Evolutionary conservation across 2,113 vertebrate genomes (phyloP).

Genomic region (Laterallus jamaicensis): DNA sequence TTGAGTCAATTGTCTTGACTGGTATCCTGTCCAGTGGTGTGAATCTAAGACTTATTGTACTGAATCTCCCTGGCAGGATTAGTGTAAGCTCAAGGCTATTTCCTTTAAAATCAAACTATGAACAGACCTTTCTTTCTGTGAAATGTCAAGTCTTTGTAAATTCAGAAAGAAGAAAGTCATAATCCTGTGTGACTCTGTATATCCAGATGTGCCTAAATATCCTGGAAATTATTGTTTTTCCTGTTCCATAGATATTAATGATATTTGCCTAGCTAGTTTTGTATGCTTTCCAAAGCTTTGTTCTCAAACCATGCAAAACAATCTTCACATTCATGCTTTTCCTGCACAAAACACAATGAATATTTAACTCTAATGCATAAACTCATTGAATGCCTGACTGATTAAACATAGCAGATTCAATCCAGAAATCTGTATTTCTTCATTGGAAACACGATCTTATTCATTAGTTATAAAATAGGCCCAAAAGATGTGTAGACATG

Average conservation of each 20-base stretch:
- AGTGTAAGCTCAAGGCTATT: not conserved
- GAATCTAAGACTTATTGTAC: not conserved
- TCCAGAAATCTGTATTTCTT: not conserved
- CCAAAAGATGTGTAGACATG: rapidly evolving
- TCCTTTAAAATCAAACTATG: not conserved
- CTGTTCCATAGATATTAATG: not conserved
- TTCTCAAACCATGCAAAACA: not conserved
- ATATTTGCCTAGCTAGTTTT: not conserved
- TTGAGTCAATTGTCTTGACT: not conserved
- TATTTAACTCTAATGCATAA: not conserved
- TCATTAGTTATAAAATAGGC: not conserved
- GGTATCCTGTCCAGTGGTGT: not conserved
- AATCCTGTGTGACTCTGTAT: not conserved
- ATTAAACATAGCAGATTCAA: not conserved
- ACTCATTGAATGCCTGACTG: not conserved
- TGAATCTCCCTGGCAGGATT: not conserved
- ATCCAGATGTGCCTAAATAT: not conserved
- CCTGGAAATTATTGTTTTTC: not conserved
- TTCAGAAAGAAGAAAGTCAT: not conserved
- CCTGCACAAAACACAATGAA: not conserved
- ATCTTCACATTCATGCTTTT: not conserved
- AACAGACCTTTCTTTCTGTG: conserved; percentile 1
- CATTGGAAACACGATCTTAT: not conserved
- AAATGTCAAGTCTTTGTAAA: conserved; percentile 5
- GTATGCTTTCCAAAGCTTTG: not conserved